phyloP scores from a whole-genome alignment of 2,113 vertebrate genomes.

The Peromyscus polionotus region DNA sequence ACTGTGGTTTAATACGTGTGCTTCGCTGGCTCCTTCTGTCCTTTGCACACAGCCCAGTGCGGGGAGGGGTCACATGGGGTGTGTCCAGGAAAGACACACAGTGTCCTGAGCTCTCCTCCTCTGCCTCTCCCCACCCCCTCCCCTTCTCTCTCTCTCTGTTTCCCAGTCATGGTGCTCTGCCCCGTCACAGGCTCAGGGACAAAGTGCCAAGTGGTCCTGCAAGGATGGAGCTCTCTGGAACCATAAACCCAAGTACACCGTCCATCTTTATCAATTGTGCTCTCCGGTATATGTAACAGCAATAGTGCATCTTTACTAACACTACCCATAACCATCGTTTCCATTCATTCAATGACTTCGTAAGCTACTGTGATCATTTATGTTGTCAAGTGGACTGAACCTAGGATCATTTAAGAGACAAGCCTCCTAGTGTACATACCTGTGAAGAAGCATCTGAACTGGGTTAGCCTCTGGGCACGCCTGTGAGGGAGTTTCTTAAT shows the following conservation, averaged over 20 bases:
- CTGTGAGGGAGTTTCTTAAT: neutral
- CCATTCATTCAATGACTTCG: no score
- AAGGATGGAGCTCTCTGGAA: neutral
- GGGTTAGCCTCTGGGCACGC: neutral
- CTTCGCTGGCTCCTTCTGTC: neutral
- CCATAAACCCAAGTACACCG: neutral
- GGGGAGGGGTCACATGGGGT: neutral
- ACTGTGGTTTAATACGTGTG: neutral
- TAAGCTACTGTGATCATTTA: neutral
- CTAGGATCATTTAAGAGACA: neutral
- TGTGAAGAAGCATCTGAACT: neutral
- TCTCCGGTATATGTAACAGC: neutral
- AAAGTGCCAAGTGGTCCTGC: neutral
- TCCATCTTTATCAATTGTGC: neutral
- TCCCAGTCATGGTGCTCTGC: neutral
- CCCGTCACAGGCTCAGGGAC: neutral
- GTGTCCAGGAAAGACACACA: neutral
- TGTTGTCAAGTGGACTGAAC: neutral
- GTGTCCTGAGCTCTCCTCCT: neutral
- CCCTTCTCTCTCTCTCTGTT: neutral
- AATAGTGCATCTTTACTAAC: neutral
- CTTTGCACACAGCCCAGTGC: neutral
- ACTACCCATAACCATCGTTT: neutral
- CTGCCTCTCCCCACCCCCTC: neutral
- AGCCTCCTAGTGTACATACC: neutral